Conservation (phyloP, 2,888 invertebrate genomes). For the Ellobium chinense region DNA sequence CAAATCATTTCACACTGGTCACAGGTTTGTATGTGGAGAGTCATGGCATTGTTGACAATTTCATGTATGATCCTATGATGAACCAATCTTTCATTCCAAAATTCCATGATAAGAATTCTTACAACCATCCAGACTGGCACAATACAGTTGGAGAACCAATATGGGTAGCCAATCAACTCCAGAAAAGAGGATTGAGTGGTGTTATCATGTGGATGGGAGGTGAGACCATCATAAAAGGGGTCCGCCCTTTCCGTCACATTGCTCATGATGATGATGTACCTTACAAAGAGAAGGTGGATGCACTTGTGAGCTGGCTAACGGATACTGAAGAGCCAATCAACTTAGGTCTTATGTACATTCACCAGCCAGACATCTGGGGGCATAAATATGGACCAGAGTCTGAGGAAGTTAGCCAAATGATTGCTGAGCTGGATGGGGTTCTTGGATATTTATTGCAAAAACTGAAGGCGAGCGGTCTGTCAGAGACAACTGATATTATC, state of each 20-base stretch:
- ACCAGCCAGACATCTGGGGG: constrained; percentile 85
- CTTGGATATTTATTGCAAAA: constrained; percentile 81
- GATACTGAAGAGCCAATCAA: constrained; percentile 82
- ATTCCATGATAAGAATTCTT: constrained; percentile 59
- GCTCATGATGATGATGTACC: constrained; percentile 62
- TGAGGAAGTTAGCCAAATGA: constrained; percentile 78
- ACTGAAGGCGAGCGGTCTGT: constrained; percentile 81
- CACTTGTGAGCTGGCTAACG: constrained; percentile 71
- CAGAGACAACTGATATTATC: constrained; percentile 83
- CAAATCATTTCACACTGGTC: constrained; percentile 87
- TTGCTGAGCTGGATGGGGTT: constrained; percentile 79
- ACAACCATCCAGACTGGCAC: constrained; percentile 80
- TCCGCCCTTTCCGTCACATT: constrained; percentile 57
- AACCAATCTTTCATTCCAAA: constrained; percentile 60
- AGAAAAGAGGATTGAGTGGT: constrained; percentile 82
- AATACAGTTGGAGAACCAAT: constrained; percentile 77
- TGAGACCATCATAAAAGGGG: constrained; percentile 76
- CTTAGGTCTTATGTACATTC: constrained; percentile 85
- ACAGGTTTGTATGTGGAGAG: constrained; percentile 83
- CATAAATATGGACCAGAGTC: constrained; percentile 82
- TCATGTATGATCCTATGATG: constrained; percentile 82
- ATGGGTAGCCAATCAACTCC: constrained; percentile 81
- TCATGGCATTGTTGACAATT: constrained; percentile 86
- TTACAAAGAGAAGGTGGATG: constrained; percentile 65
- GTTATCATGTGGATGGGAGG: constrained; percentile 87